Conservation (phyloP, 2,797 vertebrate genomes). For the Neopelma chrysocephalum region DNA sequence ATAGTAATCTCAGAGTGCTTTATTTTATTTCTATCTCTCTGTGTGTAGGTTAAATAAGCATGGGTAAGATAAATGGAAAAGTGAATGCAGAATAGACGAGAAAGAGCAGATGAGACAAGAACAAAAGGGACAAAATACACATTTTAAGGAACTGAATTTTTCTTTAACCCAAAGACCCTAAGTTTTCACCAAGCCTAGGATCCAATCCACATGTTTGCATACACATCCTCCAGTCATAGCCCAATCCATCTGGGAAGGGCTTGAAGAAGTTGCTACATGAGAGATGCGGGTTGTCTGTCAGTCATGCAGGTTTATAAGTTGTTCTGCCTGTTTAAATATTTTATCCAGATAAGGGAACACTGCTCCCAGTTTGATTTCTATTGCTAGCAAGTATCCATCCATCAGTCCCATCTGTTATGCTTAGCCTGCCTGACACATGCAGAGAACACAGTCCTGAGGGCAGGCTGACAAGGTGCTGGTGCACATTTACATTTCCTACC, state of each 20-base stretch:
- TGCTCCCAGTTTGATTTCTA: constrained; percentile 3
- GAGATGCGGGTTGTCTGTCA: neutral
- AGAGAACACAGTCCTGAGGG: constrained; percentile 8
- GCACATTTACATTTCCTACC: neutral
- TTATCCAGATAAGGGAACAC: neutral
- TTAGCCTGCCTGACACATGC: neutral
- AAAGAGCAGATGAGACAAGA: neutral
- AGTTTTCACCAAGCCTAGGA: neutral
- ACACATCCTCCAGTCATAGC: neutral
- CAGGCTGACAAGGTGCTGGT: neutral
- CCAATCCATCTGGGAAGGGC: neutral
- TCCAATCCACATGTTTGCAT: neutral
- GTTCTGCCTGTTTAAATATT: neutral
- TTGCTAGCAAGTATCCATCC: constrained; percentile 29
- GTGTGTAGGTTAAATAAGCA: neutral
- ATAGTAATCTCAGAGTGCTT: neutral
- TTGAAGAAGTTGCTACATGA: neutral
- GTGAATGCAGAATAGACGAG: neutral
- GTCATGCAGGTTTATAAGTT: neutral
- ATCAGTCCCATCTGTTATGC: neutral
- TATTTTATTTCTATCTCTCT: neutral
- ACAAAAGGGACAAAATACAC: neutral
- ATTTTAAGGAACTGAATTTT: neutral
- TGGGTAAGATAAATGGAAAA: neutral
- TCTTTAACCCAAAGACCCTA: neutral